A percentile compares a stretch with the other conserved stretches of the same genome.
Evolutionary conservation across 2,797 vertebrate genomes (phyloP).

Genomic region (Intellagama lesueurii): DNA sequence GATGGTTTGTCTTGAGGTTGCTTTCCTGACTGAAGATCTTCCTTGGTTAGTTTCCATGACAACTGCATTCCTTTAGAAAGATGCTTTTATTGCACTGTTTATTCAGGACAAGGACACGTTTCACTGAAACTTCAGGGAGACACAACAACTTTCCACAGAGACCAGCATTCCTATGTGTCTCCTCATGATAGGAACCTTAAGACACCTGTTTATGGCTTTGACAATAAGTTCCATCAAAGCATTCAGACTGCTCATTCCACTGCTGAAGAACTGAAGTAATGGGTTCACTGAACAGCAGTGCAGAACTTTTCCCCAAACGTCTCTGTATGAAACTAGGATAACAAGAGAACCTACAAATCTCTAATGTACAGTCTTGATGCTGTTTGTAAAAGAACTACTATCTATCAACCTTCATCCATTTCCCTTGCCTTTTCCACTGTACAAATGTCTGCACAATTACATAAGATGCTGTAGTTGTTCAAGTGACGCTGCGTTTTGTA

Average conservation of each 20-base stretch:
- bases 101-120: slow-evolving; percentile 37
- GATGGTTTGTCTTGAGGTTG: slow-evolving; percentile 22
- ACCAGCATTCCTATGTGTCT: not conserved
- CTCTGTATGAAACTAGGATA: not conserved
- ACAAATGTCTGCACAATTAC: not conserved
- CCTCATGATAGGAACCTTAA: not conserved
- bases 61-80: slow-evolving; percentile 4
- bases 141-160: not conserved
- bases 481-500: not conserved
- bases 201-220: not conserved
- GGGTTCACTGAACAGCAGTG: slow-evolving; percentile 34
- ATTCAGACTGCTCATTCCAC: not conserved
- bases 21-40: slow-evolving; percentile 8
- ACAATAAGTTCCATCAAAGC: not conserved
- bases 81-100: not conserved
- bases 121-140: not conserved
- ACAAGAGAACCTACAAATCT: not conserved
- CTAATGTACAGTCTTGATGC: not conserved
- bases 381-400: not conserved
- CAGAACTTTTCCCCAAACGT: slow-evolving; percentile 2
- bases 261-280: not conserved
- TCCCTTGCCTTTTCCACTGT: not conserved
- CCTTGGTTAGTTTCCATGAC: slow-evolving; percentile 38
- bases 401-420: not conserved
- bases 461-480: not conserved